Evolutionary conservation across 2,888 invertebrate genomes (phyloP).

Genomic region (Piscicola geometra): DNA sequence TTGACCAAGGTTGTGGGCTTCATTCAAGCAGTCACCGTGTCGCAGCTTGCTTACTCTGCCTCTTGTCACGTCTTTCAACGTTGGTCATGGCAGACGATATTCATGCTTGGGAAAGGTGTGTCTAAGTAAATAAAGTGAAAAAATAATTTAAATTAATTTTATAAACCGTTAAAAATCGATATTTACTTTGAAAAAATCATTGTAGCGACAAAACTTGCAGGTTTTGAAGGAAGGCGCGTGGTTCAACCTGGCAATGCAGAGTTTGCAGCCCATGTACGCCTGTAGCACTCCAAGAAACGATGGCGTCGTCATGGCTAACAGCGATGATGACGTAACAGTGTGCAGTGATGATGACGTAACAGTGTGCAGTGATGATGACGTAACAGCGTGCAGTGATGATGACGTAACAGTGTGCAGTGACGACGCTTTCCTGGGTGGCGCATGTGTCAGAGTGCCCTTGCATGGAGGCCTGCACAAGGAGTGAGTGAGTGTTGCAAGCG

Average conservation of each 20-base stretch:
- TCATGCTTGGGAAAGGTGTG: background rate
- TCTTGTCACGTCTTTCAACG: slow-evolving; percentile 18
- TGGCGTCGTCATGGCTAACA: no score
- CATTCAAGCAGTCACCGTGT: background rate
- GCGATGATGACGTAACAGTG: no score
- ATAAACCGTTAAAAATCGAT: no score
- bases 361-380: no score
- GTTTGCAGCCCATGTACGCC: slow-evolving; percentile 34
- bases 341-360: no score
- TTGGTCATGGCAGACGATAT: slow-evolving; percentile 13
- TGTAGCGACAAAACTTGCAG: background rate
- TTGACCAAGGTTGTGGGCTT: slow-evolving; percentile 13
- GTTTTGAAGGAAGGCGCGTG: slow-evolving; percentile 26
- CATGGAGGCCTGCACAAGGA: background rate
- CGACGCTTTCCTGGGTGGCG: slow-evolving; percentile 4
- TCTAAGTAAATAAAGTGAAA: no score
- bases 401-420: background rate
- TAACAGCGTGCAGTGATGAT: no score
- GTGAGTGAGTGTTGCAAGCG: background rate
- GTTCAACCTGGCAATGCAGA: slow-evolving; percentile 38
- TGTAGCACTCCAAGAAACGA: no score
- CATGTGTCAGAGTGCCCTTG: background rate
- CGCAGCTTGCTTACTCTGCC: slow-evolving; percentile 6
- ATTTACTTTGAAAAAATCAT: no score
- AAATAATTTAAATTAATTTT: no score